Conservation (phyloP, 2,113 vertebrate species). For the Phyllopteryx taeniolatus region DNA sequence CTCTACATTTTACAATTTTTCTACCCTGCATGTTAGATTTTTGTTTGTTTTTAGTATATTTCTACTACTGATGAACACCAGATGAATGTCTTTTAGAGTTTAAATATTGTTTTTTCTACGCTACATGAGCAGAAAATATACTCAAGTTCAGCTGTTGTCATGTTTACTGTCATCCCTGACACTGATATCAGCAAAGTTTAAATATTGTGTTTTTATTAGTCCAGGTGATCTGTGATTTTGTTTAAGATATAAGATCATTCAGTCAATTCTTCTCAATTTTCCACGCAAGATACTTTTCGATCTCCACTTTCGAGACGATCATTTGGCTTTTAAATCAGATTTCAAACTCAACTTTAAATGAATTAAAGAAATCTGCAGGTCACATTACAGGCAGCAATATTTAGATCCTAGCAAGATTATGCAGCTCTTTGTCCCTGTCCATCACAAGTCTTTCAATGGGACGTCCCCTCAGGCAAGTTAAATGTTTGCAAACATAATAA, state of each 20-base stretch:
- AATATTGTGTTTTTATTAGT: not conserved
- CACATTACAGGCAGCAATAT: not conserved
- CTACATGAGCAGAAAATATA: constrained; percentile 39
- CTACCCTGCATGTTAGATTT: constrained; percentile 27
- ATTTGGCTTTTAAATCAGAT: not conserved
- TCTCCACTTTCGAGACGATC: too few species aligned
- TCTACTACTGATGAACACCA: constrained; percentile 16
- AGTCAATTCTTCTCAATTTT: not conserved
- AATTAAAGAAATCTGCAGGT: not conserved
- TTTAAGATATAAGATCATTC: not conserved
- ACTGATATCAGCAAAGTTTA: too few species aligned
- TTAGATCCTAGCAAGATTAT: not conserved
- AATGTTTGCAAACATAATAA: constrained; percentile 35
- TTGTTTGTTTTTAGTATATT: constrained; percentile 15
- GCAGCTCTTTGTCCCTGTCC: not conserved
- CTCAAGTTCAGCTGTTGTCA: constrained; percentile 7
- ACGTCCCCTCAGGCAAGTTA: not conserved
- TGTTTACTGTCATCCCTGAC: constrained; percentile 11
- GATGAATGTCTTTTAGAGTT: constrained; percentile 30
- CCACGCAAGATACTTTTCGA: not conserved
- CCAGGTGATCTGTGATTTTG: not conserved
- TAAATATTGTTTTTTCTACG: constrained; percentile 35
- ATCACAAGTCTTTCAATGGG: not conserved
- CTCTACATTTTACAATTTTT: constrained; percentile 33
- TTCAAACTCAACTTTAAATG: not conserved